Conservation (phyloP, 2,113 vertebrate species). For the Trichechus manatus region DNA sequence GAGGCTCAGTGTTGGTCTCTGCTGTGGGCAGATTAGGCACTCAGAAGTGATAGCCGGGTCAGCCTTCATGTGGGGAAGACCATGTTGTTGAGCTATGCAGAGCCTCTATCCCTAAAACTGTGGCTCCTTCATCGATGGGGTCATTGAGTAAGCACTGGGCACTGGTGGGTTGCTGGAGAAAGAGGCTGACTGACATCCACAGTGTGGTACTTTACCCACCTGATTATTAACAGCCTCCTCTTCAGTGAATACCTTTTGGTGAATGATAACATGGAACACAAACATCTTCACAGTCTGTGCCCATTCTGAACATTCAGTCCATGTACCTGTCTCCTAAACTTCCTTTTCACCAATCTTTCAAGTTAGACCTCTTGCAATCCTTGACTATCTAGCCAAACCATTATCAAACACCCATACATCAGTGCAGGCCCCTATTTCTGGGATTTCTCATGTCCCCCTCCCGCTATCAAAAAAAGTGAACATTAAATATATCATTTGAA, state of each 20-base stretch:
- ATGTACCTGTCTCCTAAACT: neutral
- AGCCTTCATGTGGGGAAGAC: neutral
- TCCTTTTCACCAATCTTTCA: neutral
- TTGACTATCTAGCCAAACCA: neutral
- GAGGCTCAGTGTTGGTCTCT: too few relatives aligned
- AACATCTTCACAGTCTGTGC: neutral
- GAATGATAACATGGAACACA: too few relatives aligned
- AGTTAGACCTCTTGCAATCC: neutral
- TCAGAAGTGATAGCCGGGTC: too few relatives aligned
- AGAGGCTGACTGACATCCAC: too few relatives aligned
- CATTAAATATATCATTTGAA: neutral
- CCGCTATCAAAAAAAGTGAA: neutral
- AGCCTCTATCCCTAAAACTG: neutral
- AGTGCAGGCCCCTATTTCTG: too few relatives aligned
- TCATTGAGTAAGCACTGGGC: neutral
- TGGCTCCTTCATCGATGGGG: neutral
- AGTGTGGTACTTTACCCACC: too few relatives aligned
- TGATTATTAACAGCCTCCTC: too few relatives aligned
- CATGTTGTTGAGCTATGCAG: neutral
- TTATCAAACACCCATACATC: too few relatives aligned
- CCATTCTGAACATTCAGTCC: neutral
- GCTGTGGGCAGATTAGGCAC: too few relatives aligned
- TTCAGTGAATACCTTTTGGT: too few relatives aligned
- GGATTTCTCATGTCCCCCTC: too few relatives aligned
- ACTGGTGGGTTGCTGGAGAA: neutral